These are phyloP conservation scores for Stomatorhinus ivindoensis DNA, from an alignment of 2,113 vertebrate genomes.

Conservation along the genomic window DNA sequence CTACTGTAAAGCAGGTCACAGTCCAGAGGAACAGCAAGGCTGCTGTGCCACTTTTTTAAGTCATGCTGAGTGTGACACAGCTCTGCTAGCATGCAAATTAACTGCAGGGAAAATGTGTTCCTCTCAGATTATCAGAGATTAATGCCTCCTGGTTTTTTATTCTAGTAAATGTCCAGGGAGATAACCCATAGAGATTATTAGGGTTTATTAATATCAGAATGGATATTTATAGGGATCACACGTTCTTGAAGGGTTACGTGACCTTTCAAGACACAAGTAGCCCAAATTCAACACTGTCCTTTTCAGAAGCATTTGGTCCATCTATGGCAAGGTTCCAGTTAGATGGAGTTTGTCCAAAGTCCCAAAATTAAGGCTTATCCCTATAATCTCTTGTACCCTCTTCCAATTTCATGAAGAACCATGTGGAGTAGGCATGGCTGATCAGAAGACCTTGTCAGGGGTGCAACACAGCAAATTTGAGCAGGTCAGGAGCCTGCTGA, in stretches of 20 bases:
- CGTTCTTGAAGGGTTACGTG: background rate
- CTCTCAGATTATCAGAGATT: background rate
- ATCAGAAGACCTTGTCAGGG: background rate
- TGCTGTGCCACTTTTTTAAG: background rate
- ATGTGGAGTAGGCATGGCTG: background rate
- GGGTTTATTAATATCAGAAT: background rate
- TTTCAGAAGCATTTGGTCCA: background rate
- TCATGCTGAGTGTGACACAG: background rate
- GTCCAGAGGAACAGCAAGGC: background rate
- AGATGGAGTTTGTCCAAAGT: background rate
- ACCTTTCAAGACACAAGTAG: background rate
- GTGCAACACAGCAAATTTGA: background rate
- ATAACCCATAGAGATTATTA: slow-evolving; percentile 2
- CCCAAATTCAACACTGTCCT: background rate
- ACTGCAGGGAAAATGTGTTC: background rate
- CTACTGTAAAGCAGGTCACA: background rate
- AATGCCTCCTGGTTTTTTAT: background rate
- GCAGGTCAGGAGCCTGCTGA: background rate
- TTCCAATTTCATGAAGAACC: background rate
- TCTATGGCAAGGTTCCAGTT: background rate
- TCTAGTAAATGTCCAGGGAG: background rate
- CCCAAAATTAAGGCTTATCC: background rate
- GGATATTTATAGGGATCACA: background rate
- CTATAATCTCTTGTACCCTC: background rate
- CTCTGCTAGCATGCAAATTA: background rate